These are phyloP conservation scores for Pelodytes ibericus DNA, from an alignment of 2,797 vertebrate species.

Conservation along the genomic window DNA sequence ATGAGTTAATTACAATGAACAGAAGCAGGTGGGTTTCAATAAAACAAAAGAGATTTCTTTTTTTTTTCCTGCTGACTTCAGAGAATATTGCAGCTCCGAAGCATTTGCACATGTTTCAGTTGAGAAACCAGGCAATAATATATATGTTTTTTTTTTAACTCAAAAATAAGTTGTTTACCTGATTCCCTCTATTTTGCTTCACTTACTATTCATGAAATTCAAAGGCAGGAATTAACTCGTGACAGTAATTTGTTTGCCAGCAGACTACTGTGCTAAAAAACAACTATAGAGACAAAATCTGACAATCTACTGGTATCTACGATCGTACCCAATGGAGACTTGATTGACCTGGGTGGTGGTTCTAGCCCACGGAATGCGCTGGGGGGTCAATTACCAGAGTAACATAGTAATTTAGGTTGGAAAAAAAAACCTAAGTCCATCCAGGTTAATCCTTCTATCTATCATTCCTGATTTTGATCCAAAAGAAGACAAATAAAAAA, in stretches of 20 bases:
- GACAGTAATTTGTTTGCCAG: neutral
- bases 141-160: neutral
- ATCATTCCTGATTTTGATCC: too few relatives aligned
- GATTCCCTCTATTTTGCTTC: neutral
- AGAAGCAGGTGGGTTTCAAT: constrained; percentile 8
- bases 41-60: neutral
- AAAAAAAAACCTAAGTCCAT: too few relatives aligned
- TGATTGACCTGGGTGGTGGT: too few relatives aligned
- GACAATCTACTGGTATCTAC: too few relatives aligned
- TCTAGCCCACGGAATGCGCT: too few relatives aligned
- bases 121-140: constrained; percentile 2
- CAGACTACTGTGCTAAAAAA: neutral
- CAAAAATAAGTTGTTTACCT: neutral
- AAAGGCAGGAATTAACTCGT: neutral
- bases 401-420: too few relatives aligned
- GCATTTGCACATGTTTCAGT: constrained; percentile 14
- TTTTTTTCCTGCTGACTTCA: neutral
- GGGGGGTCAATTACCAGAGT: too few relatives aligned
- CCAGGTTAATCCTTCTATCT: too few relatives aligned
- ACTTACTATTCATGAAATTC: neutral
- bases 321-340: too few relatives aligned
- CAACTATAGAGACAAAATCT: too few relatives aligned
- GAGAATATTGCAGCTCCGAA: neutral
- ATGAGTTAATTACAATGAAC: neutral
- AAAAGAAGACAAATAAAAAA: too few relatives aligned